phyloP scores from a whole-genome alignment of 2,113 vertebrate species.

The Trichomycterus rosablanca region DNA sequence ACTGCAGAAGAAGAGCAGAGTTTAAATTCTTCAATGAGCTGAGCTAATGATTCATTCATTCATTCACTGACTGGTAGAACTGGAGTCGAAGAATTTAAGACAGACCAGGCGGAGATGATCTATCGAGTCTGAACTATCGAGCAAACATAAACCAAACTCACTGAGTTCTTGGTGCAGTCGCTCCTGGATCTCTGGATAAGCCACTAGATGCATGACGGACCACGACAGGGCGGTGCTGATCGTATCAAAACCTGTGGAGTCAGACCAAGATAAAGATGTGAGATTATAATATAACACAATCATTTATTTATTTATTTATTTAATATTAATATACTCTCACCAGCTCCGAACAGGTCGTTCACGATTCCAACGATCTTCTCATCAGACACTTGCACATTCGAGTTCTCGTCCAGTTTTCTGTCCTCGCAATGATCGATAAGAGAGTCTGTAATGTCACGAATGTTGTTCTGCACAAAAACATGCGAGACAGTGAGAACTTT shows the following conservation, averaged over 20 bases:
- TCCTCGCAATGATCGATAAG: conserved; percentile 86
- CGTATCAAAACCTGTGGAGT: conserved; percentile 92
- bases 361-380: conserved; percentile 76
- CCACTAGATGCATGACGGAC: conserved; percentile 79
- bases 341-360: conserved; percentile 89
- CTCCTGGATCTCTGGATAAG: conserved; percentile 75
- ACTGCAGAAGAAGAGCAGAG: conserved; percentile 60
- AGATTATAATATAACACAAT: background rate
- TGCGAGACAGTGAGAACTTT: no score
- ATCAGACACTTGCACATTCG: conserved; percentile 64
- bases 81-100: conserved; percentile 1
- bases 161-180: conserved; percentile 81
- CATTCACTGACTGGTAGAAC: conserved; percentile 13
- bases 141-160: conserved; percentile 54
- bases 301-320: background rate
- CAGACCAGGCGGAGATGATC: background rate
- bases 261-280: no score
- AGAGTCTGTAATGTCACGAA: conserved; percentile 88
- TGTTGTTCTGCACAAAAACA: conserved; percentile 68
- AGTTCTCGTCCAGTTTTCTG: conserved; percentile 69
- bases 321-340: conserved; percentile 57
- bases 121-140: conserved; percentile 1
- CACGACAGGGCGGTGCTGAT: conserved; percentile 82
- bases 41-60: conserved; percentile 11
- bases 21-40: background rate